A percentile compares a stretch with the other conserved stretches of the same genome.
phyloP scores from a whole-genome alignment of 2,113 vertebrate species.

The Mesembrinibis cayennensis region DNA sequence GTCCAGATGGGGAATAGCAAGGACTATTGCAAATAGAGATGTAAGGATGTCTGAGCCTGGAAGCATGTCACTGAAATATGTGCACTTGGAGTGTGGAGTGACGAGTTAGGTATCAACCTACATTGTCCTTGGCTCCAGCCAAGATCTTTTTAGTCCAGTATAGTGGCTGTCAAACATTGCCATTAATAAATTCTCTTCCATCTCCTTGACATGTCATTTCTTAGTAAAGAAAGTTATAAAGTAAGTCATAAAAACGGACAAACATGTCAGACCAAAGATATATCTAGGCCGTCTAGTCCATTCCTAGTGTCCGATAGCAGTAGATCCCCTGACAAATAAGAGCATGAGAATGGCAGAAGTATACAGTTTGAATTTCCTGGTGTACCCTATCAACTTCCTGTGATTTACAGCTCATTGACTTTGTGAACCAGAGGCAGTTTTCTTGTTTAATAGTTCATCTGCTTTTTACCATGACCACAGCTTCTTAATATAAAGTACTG shows the following conservation, averaged over 20 bases:
- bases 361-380: neutral
- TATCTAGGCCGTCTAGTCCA: neutral
- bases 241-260: neutral
- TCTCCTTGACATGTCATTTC: slow-evolving; percentile 16
- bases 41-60: neutral
- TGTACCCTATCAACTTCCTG: neutral
- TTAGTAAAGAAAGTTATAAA: slow-evolving; percentile 12
- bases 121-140: neutral
- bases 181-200: neutral
- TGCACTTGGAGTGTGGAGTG: neutral
- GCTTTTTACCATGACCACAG: neutral
- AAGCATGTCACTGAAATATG: neutral
- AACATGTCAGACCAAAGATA: neutral
- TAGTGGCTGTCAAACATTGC: neutral
- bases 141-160: neutral
- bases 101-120: neutral
- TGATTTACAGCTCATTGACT: neutral
- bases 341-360: neutral
- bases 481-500: slow-evolving; percentile 29
- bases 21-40: neutral
- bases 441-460: neutral
- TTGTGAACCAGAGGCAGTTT: neutral
- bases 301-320: neutral
- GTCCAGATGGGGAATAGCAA: neutral
- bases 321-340: neutral